Evolutionary conservation across 2,797 vertebrate genomes (phyloP).

Genomic region (Taenioides sp.): DNA sequence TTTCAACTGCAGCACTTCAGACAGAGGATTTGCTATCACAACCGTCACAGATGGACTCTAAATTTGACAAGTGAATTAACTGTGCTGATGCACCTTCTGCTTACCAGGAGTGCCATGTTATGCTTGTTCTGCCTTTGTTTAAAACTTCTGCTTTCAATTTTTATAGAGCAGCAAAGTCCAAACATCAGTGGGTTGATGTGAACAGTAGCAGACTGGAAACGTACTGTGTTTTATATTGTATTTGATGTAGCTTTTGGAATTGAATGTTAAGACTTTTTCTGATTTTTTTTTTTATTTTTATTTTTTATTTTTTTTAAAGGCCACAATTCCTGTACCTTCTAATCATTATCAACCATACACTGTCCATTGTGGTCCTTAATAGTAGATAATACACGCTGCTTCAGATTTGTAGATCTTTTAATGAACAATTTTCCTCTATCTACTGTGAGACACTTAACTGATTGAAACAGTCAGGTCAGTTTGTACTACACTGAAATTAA

Average conservation of each 20-base stretch:
- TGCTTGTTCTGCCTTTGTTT: slow-evolving; percentile 30
- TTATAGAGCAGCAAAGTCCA: slow-evolving; percentile 28
- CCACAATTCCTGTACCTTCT: slow-evolving; percentile 56
- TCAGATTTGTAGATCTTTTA: slow-evolving; percentile 45
- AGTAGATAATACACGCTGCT: slow-evolving; percentile 51
- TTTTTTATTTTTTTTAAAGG: slow-evolving; percentile 54
- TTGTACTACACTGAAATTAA: slow-evolving; percentile 82
- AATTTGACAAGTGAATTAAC: slow-evolving; percentile 74
- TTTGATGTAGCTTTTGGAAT: slow-evolving; percentile 47
- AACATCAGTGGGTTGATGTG: not conserved
- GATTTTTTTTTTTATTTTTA: slow-evolving; percentile 31
- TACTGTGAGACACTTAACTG: slow-evolving; percentile 26
- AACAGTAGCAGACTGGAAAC: slow-evolving; percentile 45
- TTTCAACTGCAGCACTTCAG: slow-evolving; percentile 71
- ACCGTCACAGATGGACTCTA: slow-evolving; percentile 76
- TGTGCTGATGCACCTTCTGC: slow-evolving; percentile 1
- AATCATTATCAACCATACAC: slow-evolving; percentile 37
- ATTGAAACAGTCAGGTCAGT: slow-evolving; percentile 54
- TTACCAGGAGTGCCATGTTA: slow-evolving; percentile 31
- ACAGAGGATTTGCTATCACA: slow-evolving; percentile 62
- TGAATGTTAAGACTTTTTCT: slow-evolving; percentile 44
- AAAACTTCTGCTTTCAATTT: slow-evolving; percentile 33
- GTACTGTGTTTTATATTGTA: slow-evolving; percentile 35
- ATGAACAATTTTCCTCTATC: slow-evolving; percentile 33
- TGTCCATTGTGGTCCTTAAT: slow-evolving; percentile 59